These are phyloP conservation scores for Thymelicus acteon DNA, from an alignment of 2,888 invertebrate genomes.

Conservation along the genomic window DNA sequence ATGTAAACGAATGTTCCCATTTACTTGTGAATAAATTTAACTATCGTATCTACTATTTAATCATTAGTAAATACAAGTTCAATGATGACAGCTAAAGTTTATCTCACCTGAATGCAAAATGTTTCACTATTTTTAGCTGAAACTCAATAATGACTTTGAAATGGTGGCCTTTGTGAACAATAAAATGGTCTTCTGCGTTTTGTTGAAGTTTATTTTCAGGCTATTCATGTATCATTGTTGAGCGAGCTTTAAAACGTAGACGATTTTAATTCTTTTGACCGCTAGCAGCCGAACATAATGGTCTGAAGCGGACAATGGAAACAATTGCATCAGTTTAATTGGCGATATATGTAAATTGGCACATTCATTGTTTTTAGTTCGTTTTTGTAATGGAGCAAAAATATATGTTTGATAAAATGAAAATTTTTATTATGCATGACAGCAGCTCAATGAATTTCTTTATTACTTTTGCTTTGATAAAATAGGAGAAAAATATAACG, in stretches of 20 bases:
- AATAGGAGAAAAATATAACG: too few relatives aligned
- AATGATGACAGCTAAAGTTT: background rate
- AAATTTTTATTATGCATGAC: too few relatives aligned
- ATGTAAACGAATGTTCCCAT: too few relatives aligned
- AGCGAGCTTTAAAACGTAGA: conserved; percentile 11
- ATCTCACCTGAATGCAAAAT: background rate
- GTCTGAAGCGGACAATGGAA: conserved; percentile 1
- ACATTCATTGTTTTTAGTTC: background rate
- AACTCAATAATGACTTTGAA: background rate
- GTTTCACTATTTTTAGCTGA: background rate
- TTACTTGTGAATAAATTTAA: too few relatives aligned
- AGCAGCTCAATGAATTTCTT: too few relatives aligned
- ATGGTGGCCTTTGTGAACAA: conserved; percentile 13
- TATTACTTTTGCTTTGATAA: too few relatives aligned
- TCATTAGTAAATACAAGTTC: background rate
- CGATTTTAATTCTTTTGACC: conserved; percentile 18
- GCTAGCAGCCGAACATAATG: background rate
- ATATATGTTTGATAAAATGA: too few relatives aligned
- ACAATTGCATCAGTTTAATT: background rate
- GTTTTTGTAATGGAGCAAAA: too few relatives aligned
- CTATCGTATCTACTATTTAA: too few relatives aligned
- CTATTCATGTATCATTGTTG: conserved; percentile 21
- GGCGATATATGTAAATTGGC: conserved; percentile 1
- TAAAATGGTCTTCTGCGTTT: conserved; percentile 12
- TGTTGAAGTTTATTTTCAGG: conserved; percentile 16